Base-by-base conservation (phyloP, 2,113 vertebrate genomes). In the Spheniscus mendiculus region DNA sequence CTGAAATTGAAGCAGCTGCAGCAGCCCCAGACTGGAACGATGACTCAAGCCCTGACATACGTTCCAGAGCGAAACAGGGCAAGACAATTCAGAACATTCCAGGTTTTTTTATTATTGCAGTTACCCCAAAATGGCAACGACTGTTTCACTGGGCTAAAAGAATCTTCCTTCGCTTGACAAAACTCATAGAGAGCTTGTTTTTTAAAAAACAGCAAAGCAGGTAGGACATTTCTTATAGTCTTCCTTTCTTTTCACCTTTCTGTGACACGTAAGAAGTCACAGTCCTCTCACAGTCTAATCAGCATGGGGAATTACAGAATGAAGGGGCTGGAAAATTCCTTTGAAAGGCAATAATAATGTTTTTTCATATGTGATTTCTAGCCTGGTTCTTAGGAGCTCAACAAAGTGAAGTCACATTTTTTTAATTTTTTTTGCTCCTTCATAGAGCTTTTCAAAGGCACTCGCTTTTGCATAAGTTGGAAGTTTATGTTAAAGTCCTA, bases 221-320 rank as follows among this genome's bases (percentile, higher is more conserved):
- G 95, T 97, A 98, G 96, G 93, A 90, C 70, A 89, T 95, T 97
- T 95, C 72, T 87, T 96, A 88, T 52, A 97, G 86, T 65, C 87
- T 89, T 89, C 26, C 44, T 95, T 93, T 97, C 89, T 96, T 97
- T 98, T 98, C 97, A 97, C 97, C 97, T 96, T 96, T 97, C 95
- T 93, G 81, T 94, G 87, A 94, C 95, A 79, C 23, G 17, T 55
- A 94, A 83, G 96, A 96, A 82, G 72, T 90, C 95, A 92, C 86
- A 97, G 88, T 97, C 81, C 83, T 95, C 97, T 92, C 91, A 93
- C 69, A 92, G 79, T 66, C 72, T 96, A 95, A 94, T 82, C 96
- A 98, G 82, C 77, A 76, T 36, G 45, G 74, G 93, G 71, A 81
- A 96, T 92, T 97, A 93, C 95, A 94, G 91, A 97, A 97, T 94